Conservation (phyloP, 92 coral and sea anemone genomes). For the Plumapathes pennacea region DNA sequence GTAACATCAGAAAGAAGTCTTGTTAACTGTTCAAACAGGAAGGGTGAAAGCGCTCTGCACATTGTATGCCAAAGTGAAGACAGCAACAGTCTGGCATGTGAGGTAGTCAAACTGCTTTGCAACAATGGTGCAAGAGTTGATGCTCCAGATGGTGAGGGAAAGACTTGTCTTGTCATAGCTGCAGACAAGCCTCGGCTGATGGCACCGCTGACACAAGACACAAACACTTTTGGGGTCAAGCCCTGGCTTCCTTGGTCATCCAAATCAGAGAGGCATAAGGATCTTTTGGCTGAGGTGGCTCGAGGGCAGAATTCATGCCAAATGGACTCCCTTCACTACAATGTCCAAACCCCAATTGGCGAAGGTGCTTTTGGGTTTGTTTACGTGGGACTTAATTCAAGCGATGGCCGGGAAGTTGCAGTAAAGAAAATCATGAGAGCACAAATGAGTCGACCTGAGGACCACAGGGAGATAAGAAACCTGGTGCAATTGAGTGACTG, state of each 20-base stretch:
- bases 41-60: constrained; percentile 44
- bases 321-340: constrained; percentile 16
- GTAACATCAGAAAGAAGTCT: constrained; percentile 1
- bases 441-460: constrained; percentile 26
- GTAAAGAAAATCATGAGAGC: constrained; percentile 41
- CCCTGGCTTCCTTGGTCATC: constrained; percentile 10
- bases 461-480: constrained; percentile 31
- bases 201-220: background rate
- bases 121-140: background rate
- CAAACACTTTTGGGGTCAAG: background rate
- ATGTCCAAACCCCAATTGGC: constrained; percentile 28
- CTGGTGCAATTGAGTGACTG: constrained; percentile 40
- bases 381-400: constrained; percentile 36
- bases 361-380: constrained; percentile 45
- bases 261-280: background rate
- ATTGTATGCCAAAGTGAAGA: too few species aligned
- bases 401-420: constrained; percentile 57
- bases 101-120: constrained; percentile 1
- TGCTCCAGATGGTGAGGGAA: background rate
- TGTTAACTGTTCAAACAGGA: constrained; percentile 1
- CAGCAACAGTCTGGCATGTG: background rate
- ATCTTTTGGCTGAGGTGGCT: constrained; percentile 15
- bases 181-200: background rate
- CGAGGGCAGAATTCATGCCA: constrained; percentile 18
- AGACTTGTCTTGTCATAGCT: constrained; percentile 12